Percentiles rank a stretch among this genome's conserved stretches.
These are phyloP conservation scores for Didymodactylos carnosus DNA, from an alignment of 2,888 invertebrate species.

Conservation along the genomic window DNA sequence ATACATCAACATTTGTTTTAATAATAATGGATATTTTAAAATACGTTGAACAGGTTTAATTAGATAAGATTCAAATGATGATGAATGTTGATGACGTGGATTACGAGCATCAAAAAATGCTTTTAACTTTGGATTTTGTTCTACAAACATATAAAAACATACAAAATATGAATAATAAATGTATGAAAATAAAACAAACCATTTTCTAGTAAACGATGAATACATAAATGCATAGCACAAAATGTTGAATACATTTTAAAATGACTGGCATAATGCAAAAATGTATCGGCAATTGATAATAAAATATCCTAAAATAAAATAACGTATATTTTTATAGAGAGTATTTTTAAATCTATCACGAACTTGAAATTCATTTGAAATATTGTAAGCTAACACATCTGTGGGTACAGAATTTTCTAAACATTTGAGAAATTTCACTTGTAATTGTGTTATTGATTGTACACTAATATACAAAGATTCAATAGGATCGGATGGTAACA, in stretches of 20 bases:
- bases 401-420: background rate
- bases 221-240: slow-evolving; percentile 68
- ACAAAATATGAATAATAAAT: too few species aligned
- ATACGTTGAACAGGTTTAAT: slow-evolving; percentile 96
- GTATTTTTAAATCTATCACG: too few species aligned
- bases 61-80: slow-evolving; percentile 84
- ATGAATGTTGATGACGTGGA: slow-evolving; percentile 85
- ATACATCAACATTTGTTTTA: slow-evolving; percentile 81
- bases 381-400: background rate
- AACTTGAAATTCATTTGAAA: background rate
- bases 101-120: slow-evolving; percentile 81
- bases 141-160: slow-evolving; percentile 37
- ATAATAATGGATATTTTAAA: slow-evolving; percentile 77
- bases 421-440: background rate
- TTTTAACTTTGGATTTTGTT: slow-evolving; percentile 83
- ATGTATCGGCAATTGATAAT: slow-evolving; percentile 83
- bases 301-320: slow-evolving; percentile 59
- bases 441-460: background rate
- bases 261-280: slow-evolving; percentile 87
- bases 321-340: too few species aligned
- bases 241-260: slow-evolving; percentile 97
- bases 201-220: background rate
- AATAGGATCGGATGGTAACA: background rate
- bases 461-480: background rate
- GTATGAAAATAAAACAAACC: too few species aligned